These are phyloP conservation scores for Ciona savignyi DNA, from an alignment of 23 tunicate genomes.

Conservation along the genomic window DNA sequence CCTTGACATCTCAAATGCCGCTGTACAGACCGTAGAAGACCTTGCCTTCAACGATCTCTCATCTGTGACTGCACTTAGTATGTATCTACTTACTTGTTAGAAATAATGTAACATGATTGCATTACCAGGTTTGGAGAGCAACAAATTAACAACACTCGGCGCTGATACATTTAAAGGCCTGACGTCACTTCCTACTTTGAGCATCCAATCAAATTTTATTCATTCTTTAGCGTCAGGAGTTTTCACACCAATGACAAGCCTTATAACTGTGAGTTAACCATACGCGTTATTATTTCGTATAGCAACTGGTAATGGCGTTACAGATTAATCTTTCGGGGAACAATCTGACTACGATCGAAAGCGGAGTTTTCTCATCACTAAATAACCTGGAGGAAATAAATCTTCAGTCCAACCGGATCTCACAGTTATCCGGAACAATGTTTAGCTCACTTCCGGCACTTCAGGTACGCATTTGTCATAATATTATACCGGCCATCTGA, in stretches of 20 bases:
- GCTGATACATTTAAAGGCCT: constrained; percentile 52
- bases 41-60: constrained; percentile 50
- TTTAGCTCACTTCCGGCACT: neutral
- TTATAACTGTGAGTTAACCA: constrained; percentile 30
- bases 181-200: constrained; percentile 33
- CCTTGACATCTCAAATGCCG: constrained; percentile 49
- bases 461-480: neutral
- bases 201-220: constrained; percentile 42
- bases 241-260: constrained; percentile 34
- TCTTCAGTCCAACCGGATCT: constrained; percentile 56
- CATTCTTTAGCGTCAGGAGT: constrained; percentile 48
- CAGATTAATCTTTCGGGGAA: constrained; percentile 52
- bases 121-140: constrained; percentile 45
- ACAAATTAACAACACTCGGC: constrained; percentile 23
- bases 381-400: constrained; percentile 48
- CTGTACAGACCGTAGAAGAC: constrained; percentile 23
- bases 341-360: constrained; percentile 29
- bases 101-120: neutral
- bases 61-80: constrained; percentile 51
- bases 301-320: neutral
- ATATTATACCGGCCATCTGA: too few species aligned
- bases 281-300: neutral
- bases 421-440: constrained; percentile 8
- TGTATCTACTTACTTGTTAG: neutral
- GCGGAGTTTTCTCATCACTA: constrained; percentile 40